Evolutionary conservation across 2,113 vertebrate species (phyloP).

Genomic region (Phrynosoma blainvillii): DNA sequence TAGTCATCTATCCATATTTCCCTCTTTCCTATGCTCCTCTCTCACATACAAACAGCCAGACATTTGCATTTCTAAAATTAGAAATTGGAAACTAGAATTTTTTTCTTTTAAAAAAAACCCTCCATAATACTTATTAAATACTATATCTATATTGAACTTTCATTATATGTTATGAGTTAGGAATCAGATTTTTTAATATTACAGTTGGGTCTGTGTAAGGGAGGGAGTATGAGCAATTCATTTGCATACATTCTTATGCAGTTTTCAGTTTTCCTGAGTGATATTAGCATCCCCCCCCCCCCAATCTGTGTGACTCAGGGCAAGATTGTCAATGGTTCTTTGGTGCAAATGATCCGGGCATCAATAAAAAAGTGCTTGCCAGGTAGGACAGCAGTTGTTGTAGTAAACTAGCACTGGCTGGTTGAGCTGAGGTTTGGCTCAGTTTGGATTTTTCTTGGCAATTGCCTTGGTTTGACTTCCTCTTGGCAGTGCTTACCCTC

Average conservation of each 20-base stretch:
- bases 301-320: background rate
- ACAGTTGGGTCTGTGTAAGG: background rate
- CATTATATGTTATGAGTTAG: background rate
- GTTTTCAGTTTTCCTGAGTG: background rate
- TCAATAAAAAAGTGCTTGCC: no score
- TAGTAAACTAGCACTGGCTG: no score
- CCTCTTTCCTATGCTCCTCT: background rate
- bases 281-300: background rate
- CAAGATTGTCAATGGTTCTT: no score
- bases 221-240: background rate
- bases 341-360: no score
- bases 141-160: background rate
- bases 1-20: background rate
- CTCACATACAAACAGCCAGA: background rate
- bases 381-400: no score
- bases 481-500: no score
- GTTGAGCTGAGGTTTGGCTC: no score
- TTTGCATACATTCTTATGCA: background rate
- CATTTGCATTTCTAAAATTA: no score
- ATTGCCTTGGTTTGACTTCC: no score
- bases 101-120: background rate
- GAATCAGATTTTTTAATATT: background rate
- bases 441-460: no score
- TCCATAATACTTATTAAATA: background rate
- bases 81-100: background rate